Evolutionary conservation across 1,140 invertebrate genomes (phyloP).

Genomic region (Trichogramma pretiosum): DNA sequence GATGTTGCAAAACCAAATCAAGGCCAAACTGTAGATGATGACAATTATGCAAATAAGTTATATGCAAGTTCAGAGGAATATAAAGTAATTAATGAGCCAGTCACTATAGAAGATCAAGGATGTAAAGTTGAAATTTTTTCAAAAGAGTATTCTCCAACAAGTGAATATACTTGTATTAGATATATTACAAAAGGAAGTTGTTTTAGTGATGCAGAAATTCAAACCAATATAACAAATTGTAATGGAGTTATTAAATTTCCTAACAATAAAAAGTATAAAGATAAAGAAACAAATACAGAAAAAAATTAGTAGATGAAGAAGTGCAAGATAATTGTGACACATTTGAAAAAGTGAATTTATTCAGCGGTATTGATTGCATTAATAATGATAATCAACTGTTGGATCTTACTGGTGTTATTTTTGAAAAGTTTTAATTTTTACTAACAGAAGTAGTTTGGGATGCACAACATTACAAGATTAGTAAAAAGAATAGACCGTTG

Average conservation of each 20-base stretch:
- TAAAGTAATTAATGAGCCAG: no score
- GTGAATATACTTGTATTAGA: conserved; percentile 1
- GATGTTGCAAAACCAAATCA: not conserved
- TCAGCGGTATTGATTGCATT: conserved; percentile 4
- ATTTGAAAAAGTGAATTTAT: no score
- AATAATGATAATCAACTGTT: conserved; percentile 12
- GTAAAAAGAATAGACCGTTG: conserved; percentile 15
- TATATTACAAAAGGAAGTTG: not conserved
- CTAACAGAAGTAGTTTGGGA: not conserved
- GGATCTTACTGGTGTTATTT: conserved; percentile 10
- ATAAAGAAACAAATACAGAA: not conserved
- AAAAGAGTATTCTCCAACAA: not conserved
- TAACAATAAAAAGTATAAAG: not conserved
- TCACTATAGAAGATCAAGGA: not conserved
- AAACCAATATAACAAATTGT: not conserved
- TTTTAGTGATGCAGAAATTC: conserved; percentile 4
- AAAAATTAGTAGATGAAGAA: not conserved
- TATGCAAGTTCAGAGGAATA: not conserved
- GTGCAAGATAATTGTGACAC: not conserved
- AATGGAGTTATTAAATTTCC: not conserved
- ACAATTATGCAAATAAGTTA: not conserved
- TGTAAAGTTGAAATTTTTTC: not conserved
- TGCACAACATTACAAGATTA: conserved; percentile 10
- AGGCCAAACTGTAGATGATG: not conserved
- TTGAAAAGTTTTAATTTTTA: conserved; percentile 10